phyloP scores from a whole-genome alignment of 2,888 invertebrate species.

The Drosophila leonis region DNA sequence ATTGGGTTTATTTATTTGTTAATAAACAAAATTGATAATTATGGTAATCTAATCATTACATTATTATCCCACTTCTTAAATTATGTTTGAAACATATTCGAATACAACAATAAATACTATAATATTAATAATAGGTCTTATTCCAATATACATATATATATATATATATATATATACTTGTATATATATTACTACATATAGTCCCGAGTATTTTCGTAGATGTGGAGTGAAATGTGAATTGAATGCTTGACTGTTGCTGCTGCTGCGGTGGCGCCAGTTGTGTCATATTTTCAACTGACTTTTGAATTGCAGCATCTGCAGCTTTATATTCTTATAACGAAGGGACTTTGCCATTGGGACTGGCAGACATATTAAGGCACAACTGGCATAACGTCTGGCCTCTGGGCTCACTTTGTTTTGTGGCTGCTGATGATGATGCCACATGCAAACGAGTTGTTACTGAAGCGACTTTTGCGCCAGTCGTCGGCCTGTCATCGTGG shows the following conservation, averaged over 20 bases:
- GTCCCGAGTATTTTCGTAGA: slow-evolving; percentile 4
- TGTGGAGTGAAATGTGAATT: slow-evolving; percentile 9
- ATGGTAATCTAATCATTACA: no score
- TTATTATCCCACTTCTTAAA: not conserved
- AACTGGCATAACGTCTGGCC: slow-evolving; percentile 43
- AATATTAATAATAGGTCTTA: not conserved
- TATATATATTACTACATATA: not conserved
- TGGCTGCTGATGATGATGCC: slow-evolving; percentile 49
- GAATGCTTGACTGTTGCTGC: slow-evolving; percentile 19
- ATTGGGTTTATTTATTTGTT: not conserved
- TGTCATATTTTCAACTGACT: slow-evolving; percentile 55
- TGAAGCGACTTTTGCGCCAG: slow-evolving; percentile 34
- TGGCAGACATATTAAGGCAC: slow-evolving; percentile 27
- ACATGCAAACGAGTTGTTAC: slow-evolving; percentile 65
- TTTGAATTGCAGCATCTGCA: slow-evolving; percentile 39
- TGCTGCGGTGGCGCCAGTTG: slow-evolving; percentile 50
- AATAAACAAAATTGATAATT: no score
- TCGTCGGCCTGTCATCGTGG: slow-evolving; percentile 36
- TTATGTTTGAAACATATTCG: not conserved
- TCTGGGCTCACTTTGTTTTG: slow-evolving; percentile 38
- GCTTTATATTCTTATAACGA: slow-evolving; percentile 22
- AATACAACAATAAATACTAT: not conserved
- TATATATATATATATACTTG: no score
- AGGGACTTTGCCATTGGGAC: slow-evolving; percentile 8
- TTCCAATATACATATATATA: not conserved